Base-by-base conservation (phyloP, 2,888 invertebrate genomes). In the Muscina levida region DNA sequence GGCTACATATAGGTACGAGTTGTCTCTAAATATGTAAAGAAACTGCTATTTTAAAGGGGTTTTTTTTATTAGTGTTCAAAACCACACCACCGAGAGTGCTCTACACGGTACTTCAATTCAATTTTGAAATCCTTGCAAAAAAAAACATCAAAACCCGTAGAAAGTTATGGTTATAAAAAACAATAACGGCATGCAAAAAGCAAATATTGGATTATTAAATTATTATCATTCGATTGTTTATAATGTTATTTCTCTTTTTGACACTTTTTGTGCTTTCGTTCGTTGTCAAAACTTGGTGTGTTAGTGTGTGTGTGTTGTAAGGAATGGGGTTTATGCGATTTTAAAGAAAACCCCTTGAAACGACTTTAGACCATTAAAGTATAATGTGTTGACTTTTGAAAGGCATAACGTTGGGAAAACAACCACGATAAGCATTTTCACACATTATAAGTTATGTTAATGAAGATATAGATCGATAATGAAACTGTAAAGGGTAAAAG, bases 171-270 rank as follows among this genome's bases (percentile, higher is more conserved):
- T 48, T 65, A 71, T 44, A 48, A 67, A 59, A 56, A 74, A 73
- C 51, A 66, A 78, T 80, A 74, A 75, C 78, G 82, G 71, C 80
- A 80, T 68, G 66, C 72, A 70, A 72, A 72, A 62, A 77, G 81
- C 57, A 81, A 81, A 81, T 77, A 81, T 81, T 81, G 77, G 77
- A 81, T 77, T 81, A 81, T 81, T 81, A 81, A 81, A 75, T 81
- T 81, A 81, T 81, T 81, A 77, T 81, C 75, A 81, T 81, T 77
- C 81, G 77, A 81, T 81, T 81, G 77, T 81, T 81, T 71, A 42
- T 42, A 17, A 5, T 2, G 6, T 42, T 62, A 4, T 39, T 37
- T 17, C 1, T 17, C 1, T 39, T 42, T 24, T 42, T 57, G 15
- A n/a, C 59, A 26, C 26, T 13, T 53, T 53, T 56, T 59, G 17